These are phyloP conservation scores for Gavia stellata DNA, from an alignment of 2,113 vertebrate genomes.

Conservation along the genomic window DNA sequence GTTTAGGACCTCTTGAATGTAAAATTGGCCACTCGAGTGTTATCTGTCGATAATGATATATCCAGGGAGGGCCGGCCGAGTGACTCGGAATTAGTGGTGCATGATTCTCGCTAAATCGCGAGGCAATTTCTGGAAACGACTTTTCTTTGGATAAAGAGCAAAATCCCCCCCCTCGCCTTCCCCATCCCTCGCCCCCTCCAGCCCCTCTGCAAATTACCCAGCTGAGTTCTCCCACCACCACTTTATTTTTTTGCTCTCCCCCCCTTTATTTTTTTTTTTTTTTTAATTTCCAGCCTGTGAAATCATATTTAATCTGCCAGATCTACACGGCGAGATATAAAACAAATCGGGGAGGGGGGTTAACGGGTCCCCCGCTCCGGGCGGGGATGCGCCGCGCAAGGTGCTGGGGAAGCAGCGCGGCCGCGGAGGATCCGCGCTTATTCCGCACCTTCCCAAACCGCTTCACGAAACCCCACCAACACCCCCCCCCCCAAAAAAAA, in stretches of 20 bases:
- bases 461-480: background rate
- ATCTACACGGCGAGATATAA: conserved; percentile 47
- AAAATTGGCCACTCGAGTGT: conserved; percentile 83
- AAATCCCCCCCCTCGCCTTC: background rate
- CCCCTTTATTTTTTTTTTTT: too few species aligned
- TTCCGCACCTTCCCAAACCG: background rate
- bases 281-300: conserved; percentile 58
- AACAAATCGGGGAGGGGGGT: conserved; percentile 57
- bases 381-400: background rate
- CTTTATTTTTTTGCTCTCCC: too few species aligned
- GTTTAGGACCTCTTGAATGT: conserved; percentile 86
- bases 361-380: conserved; percentile 17
- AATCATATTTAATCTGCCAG: conserved; percentile 71
- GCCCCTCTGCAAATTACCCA: conserved; percentile 55
- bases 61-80: conserved; percentile 69
- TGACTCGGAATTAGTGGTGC: conserved; percentile 75
- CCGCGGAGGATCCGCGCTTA: background rate
- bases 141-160: conserved; percentile 46
- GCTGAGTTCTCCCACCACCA: conserved; percentile 18
- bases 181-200: conserved; percentile 22
- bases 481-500: background rate
- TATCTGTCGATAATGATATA: conserved; percentile 75
- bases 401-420: background rate
- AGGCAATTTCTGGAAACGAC: conserved; percentile 66
- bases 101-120: conserved; percentile 76